Base-by-base conservation (phyloP, 2,888 invertebrate genomes). In the Andrena fulva region DNA sequence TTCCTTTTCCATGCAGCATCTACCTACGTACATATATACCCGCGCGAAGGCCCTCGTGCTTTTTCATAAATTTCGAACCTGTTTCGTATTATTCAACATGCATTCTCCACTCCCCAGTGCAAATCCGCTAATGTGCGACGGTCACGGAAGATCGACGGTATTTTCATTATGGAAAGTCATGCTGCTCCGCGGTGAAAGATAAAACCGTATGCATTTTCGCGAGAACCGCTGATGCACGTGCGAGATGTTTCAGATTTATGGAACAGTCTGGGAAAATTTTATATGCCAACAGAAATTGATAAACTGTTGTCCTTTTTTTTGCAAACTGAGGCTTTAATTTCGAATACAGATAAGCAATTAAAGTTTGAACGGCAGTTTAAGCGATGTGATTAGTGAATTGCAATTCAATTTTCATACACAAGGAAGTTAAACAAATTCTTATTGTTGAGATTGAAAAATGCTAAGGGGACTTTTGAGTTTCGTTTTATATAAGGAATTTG, bases 101-200 rank as follows among this genome's bases (percentile, higher is more conserved):
- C 20, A 24, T 12, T 7, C 52, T 12, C 3, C 20, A 33, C 31
- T 24, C 52, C 20, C 52, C 52, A 29, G 5, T 33, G 20, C 6
- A 20, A 33, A 31, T 52, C 20, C 31, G 2, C 12, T 12, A 33
- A 31, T 52, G 20, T 63, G 42, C 29, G 31, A 7, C 35, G 5
- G 52, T 31, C 29, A 50, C n/a, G 70, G 56, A 70, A 68, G 72
- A 67, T 72, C 68, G 83, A 42, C 75, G 70, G 72, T 60, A 74
- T 50, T 63, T 85, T 86, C 86, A 77, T 82, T 82, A 82, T 68
- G 74, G 59, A 79, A 66, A 79, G 77, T 86, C 69, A 54, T 64
- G 79, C 42, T 50, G 50, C 56, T 35, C 52, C 70, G 60, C 60
- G 70, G 48, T 10, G 59, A 75, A 68, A 77, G 83, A 85, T 82